Evolutionary conservation across 2,888 invertebrate genomes (phyloP).

Genomic region (Chrysomela aeneicollis): DNA sequence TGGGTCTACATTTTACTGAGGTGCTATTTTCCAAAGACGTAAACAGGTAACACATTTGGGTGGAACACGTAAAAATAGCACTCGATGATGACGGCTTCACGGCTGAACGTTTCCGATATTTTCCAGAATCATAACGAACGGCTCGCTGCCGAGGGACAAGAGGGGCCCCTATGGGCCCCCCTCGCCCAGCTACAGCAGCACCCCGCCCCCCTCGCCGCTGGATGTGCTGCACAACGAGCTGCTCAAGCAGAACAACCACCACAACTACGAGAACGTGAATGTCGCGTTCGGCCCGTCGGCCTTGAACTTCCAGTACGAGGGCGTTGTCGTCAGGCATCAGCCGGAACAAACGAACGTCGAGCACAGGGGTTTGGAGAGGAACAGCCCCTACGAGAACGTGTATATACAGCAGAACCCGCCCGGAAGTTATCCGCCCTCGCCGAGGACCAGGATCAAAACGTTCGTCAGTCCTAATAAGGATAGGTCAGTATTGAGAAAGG

Average conservation of each 20-base stretch:
- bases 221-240: constrained; percentile 49
- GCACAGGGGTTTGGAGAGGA: constrained; percentile 41
- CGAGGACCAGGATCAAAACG: constrained; percentile 71
- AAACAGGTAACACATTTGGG: too few relatives aligned
- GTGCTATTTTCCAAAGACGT: too few relatives aligned
- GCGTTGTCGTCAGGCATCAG: constrained; percentile 49
- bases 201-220: constrained; percentile 61
- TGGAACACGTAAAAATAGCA: too few relatives aligned
- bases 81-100: too few relatives aligned
- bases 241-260: constrained; percentile 48
- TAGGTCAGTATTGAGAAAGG: constrained; percentile 46
- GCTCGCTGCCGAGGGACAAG: constrained; percentile 81
- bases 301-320: constrained; percentile 57
- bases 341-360: constrained; percentile 45
- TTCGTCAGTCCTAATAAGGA: constrained; percentile 58
- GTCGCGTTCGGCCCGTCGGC: constrained; percentile 42
- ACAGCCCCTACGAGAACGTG: constrained; percentile 72
- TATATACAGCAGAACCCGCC: constrained; percentile 57
- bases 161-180: constrained; percentile 53
- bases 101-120: too few relatives aligned
- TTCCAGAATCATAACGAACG: constrained; percentile 86
- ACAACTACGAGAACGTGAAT: constrained; percentile 52
- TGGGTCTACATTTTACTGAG: too few relatives aligned
- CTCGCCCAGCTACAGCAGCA: constrained; percentile 59
- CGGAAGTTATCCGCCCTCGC: constrained; percentile 62